Percentiles rank a stretch among this genome's conserved stretches.
These are phyloP conservation scores for Proterorhinus semilunaris DNA, from an alignment of 2,113 vertebrate genomes.

Conservation along the genomic window DNA sequence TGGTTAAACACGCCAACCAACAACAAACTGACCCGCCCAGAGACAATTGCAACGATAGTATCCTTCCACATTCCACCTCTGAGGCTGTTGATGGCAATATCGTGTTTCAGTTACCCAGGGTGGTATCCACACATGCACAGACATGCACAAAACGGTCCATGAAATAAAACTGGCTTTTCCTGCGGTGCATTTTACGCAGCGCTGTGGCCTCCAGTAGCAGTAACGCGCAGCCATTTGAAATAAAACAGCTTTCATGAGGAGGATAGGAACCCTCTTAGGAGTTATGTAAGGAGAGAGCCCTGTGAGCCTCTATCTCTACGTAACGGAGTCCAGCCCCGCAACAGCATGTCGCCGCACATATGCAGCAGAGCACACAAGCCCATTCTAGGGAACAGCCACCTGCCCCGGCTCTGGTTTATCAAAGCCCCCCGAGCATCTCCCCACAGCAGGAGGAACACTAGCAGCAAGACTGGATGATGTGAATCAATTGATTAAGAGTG, in stretches of 20 bases:
- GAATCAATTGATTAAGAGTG: background rate
- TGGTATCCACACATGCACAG: slow-evolving; percentile 35
- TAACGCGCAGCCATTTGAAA: slow-evolving; percentile 55
- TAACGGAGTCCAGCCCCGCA: slow-evolving; percentile 27
- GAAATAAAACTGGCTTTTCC: slow-evolving; percentile 53
- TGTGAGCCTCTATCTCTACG: slow-evolving; percentile 27
- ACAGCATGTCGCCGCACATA: slow-evolving; percentile 22
- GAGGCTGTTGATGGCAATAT: background rate
- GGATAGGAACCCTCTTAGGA: slow-evolving; percentile 49
- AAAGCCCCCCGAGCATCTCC: slow-evolving; percentile 27
- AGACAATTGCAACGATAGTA: no score
- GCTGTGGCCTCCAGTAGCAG: slow-evolving; percentile 22
- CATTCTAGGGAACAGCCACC: slow-evolving; percentile 55
- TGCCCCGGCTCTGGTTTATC: slow-evolving; percentile 51
- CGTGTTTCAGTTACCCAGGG: slow-evolving; percentile 11
- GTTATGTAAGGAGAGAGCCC: slow-evolving; percentile 64
- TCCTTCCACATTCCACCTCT: background rate
- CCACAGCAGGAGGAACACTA: slow-evolving; percentile 36
- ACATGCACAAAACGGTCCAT: slow-evolving; percentile 32
- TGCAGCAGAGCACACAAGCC: slow-evolving; percentile 25
- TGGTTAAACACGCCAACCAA: no score
- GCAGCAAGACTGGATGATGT: slow-evolving; percentile 38
- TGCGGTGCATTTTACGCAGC: slow-evolving; percentile 43
- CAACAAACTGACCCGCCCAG: no score
- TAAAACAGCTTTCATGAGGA: slow-evolving; percentile 49